Percentiles rank a stretch among this genome's conserved stretches.
Evolutionary conservation across 2,113 vertebrate genomes (phyloP).

Genomic region (Ginglymostoma cirratum): DNA sequence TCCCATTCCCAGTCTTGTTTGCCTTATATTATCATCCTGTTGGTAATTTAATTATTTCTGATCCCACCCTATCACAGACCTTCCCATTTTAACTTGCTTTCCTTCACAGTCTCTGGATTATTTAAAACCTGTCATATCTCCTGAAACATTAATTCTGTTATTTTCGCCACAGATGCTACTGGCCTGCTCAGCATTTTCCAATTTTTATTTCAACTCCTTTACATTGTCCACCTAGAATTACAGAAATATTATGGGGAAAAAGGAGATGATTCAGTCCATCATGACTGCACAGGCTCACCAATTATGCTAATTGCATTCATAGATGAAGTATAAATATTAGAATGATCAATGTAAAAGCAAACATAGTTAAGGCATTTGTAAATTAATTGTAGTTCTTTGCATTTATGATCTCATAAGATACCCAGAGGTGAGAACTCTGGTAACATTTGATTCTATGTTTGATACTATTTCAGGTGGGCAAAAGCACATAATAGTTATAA

Average conservation of each 20-base stretch:
- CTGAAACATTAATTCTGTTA: not conserved
- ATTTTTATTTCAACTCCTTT: not conserved
- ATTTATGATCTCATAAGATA: not conserved
- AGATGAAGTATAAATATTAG: not conserved
- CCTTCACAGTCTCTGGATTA: too few species aligned
- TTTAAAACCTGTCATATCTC: too few species aligned
- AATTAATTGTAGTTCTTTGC: not conserved
- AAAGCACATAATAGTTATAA: too few species aligned
- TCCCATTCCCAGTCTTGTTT: too few species aligned
- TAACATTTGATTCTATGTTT: not conserved
- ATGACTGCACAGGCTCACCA: not conserved
- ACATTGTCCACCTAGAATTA: not conserved
- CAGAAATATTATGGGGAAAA: too few species aligned
- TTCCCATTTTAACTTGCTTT: too few species aligned
- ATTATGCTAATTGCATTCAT: not conserved
- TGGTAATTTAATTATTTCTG: too few species aligned
- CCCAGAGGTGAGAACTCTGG: not conserved
- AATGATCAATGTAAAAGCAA: not conserved
- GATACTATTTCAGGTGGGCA: not conserved
- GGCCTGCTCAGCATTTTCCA: not conserved
- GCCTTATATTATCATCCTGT: too few species aligned
- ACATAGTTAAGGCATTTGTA: not conserved
- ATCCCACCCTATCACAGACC: too few species aligned
- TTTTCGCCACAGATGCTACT: not conserved
- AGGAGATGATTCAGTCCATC: too few species aligned